Evolutionary conservation across 2,797 vertebrate genomes (phyloP).

Genomic region (Distichodus sexfasciatus): DNA sequence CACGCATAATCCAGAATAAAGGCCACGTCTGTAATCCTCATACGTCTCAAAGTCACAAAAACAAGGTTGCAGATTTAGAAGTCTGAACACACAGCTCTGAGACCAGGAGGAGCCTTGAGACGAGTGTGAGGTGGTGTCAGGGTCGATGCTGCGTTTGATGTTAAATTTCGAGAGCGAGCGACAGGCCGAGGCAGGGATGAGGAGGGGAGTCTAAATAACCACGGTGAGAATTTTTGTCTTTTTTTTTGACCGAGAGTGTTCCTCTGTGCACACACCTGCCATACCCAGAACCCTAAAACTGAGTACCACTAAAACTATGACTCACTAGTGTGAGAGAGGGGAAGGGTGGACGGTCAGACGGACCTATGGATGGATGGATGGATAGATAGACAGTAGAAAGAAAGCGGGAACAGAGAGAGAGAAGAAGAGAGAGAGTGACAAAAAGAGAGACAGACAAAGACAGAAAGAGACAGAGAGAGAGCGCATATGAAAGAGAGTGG

Average conservation of each 20-base stretch:
- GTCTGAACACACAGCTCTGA: not conserved
- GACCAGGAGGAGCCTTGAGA: slow-evolving; percentile 2
- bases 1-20: not conserved
- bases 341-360: no score
- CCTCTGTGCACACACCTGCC: slow-evolving; percentile 1
- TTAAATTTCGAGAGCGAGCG: slow-evolving; percentile 42
- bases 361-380: no score
- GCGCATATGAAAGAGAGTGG: no score
- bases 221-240: slow-evolving; percentile 29
- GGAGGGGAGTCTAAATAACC: slow-evolving; percentile 32
- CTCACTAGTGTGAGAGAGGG: no score
- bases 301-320: no score
- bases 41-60: no score
- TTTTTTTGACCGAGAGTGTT: slow-evolving; percentile 7
- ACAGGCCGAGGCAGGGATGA: slow-evolving; percentile 17
- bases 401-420: no score
- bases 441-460: no score
- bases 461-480: no score
- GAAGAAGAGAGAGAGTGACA: no score
- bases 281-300: not conserved
- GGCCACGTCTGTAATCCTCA: not conserved
- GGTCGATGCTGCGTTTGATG: slow-evolving; percentile 34
- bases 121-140: not conserved
- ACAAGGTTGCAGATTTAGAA: no score
- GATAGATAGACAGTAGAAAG: no score